Evolutionary conservation across 2,797 vertebrate genomes (phyloP), one percentile per base, ranked within the genome.

Genomic region (Helarctos malayanus): DNA sequence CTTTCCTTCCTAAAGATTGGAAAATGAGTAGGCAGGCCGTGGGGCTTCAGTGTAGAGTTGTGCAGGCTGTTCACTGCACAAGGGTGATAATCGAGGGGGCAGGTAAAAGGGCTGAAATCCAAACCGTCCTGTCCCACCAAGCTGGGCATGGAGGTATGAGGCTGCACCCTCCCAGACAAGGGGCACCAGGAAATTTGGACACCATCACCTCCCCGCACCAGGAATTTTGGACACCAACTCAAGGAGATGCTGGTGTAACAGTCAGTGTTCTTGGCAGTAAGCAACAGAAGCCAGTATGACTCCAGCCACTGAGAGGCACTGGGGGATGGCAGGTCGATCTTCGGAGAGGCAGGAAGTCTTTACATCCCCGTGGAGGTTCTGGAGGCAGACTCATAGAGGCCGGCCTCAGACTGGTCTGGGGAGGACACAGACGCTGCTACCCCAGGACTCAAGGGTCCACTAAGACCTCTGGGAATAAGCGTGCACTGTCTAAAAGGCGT

Each of bases 391-490:
- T 29, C n/a, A 1, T 12, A 13, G 56, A 9, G 45, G 27, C 73
- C 9, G 32, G 45, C 57, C 73, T 0, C 32, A 14, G 73, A 61
- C n/a, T 25, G 23, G 45, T n/a, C 25, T 8, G 1, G 57, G 25
- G 4, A 63, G 45, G 47, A 19, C 25, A 35, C 1, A 2, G 71
- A 13, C 10, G 3, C n/a, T 1, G 0, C 57, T 1, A 1, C 12
- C 8, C 87, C 54, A 0, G 0, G 71, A 16, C 56, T 76, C 21
- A 2, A 41, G 21, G 45, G 16, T 35, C 21, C 57, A 3, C 38
- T 13, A 38, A 5, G 18, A 38, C 38, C 80, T 18, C 38, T 7
- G 54, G 69, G 69, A 16, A 1, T 5, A 54, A n/a, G 21, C 14
- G 1, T 11, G 4, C 56, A 25, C 2, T 3, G 19, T 47, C 41